Base-by-base conservation (phyloP, 1,140 invertebrate genomes). In the Drosophila biarmipes region DNA sequence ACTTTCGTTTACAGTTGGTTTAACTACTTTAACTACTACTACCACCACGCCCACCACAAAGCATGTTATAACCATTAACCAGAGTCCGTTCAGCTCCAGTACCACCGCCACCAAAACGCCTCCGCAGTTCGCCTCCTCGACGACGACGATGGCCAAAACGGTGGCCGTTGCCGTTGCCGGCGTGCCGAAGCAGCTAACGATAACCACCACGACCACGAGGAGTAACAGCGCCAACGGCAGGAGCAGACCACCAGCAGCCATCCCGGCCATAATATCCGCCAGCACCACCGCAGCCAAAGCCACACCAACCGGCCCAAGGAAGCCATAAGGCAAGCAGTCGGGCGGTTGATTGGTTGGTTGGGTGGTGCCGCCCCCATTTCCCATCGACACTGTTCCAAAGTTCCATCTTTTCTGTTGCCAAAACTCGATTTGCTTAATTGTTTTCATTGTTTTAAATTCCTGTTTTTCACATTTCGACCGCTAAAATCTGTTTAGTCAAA, bases 1-100 rank as follows among this genome's bases (percentile, higher is more conserved):
- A 89, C 67, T 89, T 89, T 89, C 85, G 85, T 89, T 90, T 90
- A 71, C 89, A 90, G 89, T 91, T 84, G 82, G 84, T 81, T 89
- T 90, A 79, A 74, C 73, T 61, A 77, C 73, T 68, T 67, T 76
- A 76, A 76, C 73, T 54, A 76, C 78, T 73, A 78, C 78, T 73
- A 78, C 79, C 68, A 78, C 81, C 74, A 84, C 84, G 84, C 85
- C 84, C 76, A 89, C 84, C 76, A 89, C 84, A 71, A 90, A 84
- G 84, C 84, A 89, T 89, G 84, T 90, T 69, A 85, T 90, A 89
- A 90, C 84, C 63, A 85, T 89, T 89, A 89, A 89, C 79, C 87
- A 89, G 73, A 87, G 76, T 82, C 80, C 84, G 79, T 80, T 84
- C 59, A 77, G 61, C 48, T n/a, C n/a, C n/a, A n/a, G n/a, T n/a